Evolutionary conservation across 2,888 invertebrate species (phyloP).

Genomic region (Strigamia crassipes): DNA sequence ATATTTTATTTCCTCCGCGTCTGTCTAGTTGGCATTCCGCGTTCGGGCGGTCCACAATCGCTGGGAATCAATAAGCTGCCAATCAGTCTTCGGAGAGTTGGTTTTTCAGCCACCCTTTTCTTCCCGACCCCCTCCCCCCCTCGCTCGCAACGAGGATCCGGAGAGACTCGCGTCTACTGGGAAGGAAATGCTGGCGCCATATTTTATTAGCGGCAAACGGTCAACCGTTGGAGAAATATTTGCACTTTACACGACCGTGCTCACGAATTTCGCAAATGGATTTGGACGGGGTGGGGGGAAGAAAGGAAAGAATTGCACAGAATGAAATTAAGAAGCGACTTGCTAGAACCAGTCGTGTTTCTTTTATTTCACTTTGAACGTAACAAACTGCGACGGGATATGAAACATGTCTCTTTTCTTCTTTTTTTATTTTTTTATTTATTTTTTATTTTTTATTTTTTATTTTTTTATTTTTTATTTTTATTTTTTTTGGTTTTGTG

Average conservation of each 20-base stretch:
- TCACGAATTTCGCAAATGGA: neutral
- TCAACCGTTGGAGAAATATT: neutral
- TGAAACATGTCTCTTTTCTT: too few relatives aligned
- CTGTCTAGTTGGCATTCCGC: slow-evolving; percentile 17
- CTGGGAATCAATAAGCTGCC: slow-evolving; percentile 30
- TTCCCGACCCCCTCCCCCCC: neutral
- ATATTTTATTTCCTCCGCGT: neutral
- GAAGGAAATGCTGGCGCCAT: slow-evolving; percentile 6
- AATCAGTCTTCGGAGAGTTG: slow-evolving; percentile 15
- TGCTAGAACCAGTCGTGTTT: neutral
- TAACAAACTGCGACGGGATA: too few relatives aligned
- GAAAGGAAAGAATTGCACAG: neutral
- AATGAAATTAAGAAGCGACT: neutral
- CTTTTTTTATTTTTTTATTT: too few relatives aligned
- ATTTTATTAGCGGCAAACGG: slow-evolving; percentile 26
- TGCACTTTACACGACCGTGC: neutral
- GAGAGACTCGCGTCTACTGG: neutral
- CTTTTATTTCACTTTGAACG: neutral
- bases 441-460: too few relatives aligned
- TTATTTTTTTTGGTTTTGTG: too few relatives aligned
- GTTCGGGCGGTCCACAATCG: slow-evolving; percentile 2
- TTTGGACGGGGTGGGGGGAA: neutral
- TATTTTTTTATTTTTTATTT: too few relatives aligned
- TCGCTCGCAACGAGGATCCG: neutral
- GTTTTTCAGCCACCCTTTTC: neutral